Conservation (phyloP, 2,113 vertebrate genomes). For the Stegostoma tigrinum region DNA sequence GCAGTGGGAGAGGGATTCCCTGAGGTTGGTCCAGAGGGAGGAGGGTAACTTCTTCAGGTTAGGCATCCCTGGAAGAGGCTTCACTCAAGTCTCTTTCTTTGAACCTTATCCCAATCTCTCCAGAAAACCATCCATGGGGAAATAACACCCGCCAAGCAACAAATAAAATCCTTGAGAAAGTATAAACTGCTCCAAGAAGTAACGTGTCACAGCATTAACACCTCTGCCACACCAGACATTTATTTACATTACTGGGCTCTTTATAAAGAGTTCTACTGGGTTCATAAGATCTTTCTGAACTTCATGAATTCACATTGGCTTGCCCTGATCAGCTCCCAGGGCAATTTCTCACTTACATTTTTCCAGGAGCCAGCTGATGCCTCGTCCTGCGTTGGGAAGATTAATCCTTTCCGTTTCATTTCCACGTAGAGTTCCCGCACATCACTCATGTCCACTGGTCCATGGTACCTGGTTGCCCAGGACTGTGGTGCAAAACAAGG, state of each 20-base stretch:
- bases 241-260: neutral
- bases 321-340: neutral
- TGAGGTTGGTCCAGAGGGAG: no score
- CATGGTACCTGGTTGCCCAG: constrained; percentile 57
- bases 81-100: no score
- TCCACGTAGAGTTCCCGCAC: constrained; percentile 65
- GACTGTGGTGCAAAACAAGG: constrained; percentile 48
- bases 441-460: constrained; percentile 58
- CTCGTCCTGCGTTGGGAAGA: constrained; percentile 51
- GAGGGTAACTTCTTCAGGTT: no score
- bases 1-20: no score
- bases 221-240: no score
- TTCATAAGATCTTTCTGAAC: neutral
- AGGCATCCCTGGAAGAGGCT: no score
- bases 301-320: neutral
- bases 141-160: no score
- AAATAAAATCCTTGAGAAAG: no score
- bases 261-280: neutral
- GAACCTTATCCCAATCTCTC: no score
- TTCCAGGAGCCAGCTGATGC: neutral
- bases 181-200: no score
- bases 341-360: neutral
- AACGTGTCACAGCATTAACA: no score
- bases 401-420: constrained; percentile 64
- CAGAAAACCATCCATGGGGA: no score